Percentiles rank a stretch among this genome's conserved stretches.
phyloP scores from a whole-genome alignment of 2,113 vertebrate genomes.

The Sus scrofa region DNA sequence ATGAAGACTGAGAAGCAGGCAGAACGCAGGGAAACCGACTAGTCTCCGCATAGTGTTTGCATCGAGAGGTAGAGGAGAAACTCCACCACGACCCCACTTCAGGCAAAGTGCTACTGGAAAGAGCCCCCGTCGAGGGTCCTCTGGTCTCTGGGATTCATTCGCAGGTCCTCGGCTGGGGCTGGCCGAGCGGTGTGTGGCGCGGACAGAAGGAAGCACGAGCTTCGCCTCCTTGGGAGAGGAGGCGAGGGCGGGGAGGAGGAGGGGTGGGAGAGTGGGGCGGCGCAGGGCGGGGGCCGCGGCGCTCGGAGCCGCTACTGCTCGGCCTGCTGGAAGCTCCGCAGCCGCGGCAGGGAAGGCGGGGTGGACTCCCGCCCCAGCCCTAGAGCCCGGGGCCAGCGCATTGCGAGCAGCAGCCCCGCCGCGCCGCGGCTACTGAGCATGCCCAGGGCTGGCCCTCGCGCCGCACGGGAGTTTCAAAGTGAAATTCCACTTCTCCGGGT shows the following conservation, averaged over 20 bases:
- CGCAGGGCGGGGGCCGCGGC: background rate
- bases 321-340: constrained; percentile 60
- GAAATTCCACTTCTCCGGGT: constrained; percentile 77
- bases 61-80: constrained; percentile 37
- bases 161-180: background rate
- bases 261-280: background rate
- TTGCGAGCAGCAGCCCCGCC: background rate
- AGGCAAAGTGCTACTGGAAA: constrained; percentile 1
- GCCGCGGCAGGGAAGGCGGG: background rate
- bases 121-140: constrained; percentile 26
- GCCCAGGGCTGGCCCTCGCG: constrained; percentile 64
- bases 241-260: background rate
- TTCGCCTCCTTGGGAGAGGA: background rate
- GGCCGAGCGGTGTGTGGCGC: constrained; percentile 32
- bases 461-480: constrained; percentile 46
- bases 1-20: constrained; percentile 85
- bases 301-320: background rate
- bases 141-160: background rate
- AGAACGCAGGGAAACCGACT: constrained; percentile 79
- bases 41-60: constrained; percentile 84
- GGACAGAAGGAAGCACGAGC: background rate
- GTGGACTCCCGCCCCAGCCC: constrained; percentile 30
- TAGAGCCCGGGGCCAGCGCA: background rate
- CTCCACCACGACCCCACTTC: constrained; percentile 62
- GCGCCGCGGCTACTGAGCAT: constrained; percentile 80